Evolutionary conservation across 2,888 invertebrate species (phyloP), one percentile per base, ranked within the genome.

Genomic region (Trilocha varians): DNA sequence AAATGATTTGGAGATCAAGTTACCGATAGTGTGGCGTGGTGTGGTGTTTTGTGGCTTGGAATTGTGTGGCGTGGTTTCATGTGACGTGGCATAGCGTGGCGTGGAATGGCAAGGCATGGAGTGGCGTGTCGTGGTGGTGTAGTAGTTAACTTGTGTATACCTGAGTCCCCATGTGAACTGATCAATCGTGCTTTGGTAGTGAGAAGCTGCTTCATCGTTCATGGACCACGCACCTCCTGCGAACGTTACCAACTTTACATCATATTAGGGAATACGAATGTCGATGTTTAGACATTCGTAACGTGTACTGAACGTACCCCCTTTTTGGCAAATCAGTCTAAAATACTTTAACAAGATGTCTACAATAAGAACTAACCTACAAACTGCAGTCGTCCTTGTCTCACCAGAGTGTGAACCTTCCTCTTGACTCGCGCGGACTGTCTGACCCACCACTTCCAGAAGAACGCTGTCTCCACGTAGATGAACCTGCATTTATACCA

Each of bases 401-500:
- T 78, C 0, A 97, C 92, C 18, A 96, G 77, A 5, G 77, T 76
- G 43, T 87, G 89, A 0, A 96, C 93, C 44, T 63, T 65, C 13
- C 89, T 73, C 49, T 89, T 87, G 0, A 85, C 75, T 0, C 66
- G 69, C 0, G 89, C 85, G 3, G 87, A 65, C 64, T 95, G 95
- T 16, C 90, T 88, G 6, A 86, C 78, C 93, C 93, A 96, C 95
- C 95, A 94, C 46, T 94, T 91, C 85, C 91, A 92, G 68, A 96
- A 91, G 78, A 91, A 96, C 0, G 94, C 93, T 0, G 95, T 92
- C 63, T 96, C 96, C 2, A 95, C 95, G 65, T 95, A 96, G 40
- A 97, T 94, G 63, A 97, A 97, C 55, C 94, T 93, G n/a, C n/a
- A n/a, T n/a, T n/a, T n/a, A n/a, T n/a, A n/a, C n/a, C n/a, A n/a